phyloP scores from a whole-genome alignment of 1,140 invertebrate species.

The Drosophila lowei region DNA sequence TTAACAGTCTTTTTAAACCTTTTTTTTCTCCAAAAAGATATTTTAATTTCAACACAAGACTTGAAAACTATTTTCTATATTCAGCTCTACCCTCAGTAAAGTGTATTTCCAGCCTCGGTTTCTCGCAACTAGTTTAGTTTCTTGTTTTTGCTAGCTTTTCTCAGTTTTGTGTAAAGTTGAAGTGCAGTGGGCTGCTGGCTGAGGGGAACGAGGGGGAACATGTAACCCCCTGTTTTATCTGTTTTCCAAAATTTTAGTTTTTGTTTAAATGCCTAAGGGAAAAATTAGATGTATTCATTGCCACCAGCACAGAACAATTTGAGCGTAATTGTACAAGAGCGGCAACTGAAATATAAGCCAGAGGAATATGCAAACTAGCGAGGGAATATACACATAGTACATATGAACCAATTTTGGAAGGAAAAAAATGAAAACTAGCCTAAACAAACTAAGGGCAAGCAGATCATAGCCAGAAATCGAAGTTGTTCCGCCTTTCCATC shows the following conservation, averaged over 20 bases:
- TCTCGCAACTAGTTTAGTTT: not conserved
- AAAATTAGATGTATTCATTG: conserved; percentile 49
- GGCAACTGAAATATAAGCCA: conserved; percentile 42
- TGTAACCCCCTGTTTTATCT: not conserved
- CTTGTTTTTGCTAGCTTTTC: conserved; percentile 15
- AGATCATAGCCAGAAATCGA: no score
- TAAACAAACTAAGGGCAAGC: not conserved
- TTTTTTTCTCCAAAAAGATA: no score
- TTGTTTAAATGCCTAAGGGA: conserved; percentile 11
- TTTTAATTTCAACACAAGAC: no score
- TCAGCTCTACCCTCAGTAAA: no score
- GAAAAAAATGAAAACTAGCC: not conserved
- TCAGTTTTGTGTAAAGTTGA: conserved; percentile 37
- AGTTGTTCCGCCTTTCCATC: no score
- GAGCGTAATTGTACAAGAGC: conserved; percentile 2
- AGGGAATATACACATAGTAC: conserved; percentile 2
- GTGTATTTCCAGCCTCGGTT: no score
- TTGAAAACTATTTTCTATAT: no score
- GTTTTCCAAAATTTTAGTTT: no score
- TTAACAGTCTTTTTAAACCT: no score
- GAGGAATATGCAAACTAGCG: conserved; percentile 8
- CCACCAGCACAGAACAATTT: not conserved
- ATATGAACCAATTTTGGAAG: not conserved
- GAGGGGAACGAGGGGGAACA: not conserved
- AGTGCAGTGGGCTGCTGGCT: conserved; percentile 13